Base-by-base conservation (phyloP, 2,888 invertebrate species). In the Bugula neritina region DNA sequence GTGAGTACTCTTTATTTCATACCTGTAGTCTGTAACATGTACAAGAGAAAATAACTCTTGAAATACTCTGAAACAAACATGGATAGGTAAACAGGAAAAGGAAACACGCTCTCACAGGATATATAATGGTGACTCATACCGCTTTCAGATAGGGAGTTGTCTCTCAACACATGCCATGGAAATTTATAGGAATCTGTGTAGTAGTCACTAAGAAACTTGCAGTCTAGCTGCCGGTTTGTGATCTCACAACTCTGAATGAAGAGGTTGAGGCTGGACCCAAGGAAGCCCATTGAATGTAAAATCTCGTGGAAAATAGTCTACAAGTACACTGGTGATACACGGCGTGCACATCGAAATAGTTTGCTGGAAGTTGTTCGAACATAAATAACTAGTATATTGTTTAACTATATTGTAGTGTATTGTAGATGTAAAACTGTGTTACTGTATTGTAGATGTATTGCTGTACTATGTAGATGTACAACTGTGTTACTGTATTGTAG, bases 221-320 rank as follows among this genome's bases (percentile, higher is more conserved):
- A 63, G 63, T 63, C 34, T n/a, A 63, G 31, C 27, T 27, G 25
- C 27, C 63, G 31, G 5, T 5, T 31, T 13, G 29, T 34, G 17
- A 63, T 2, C 63, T 27, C 3, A 27, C 63, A 63, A 27, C 34
- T 34, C 29, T 31, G 13, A 63, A 34, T 13, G 31, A 63, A 63
- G 17, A 63, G 34, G 2, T 3, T 27, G 5, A 63, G 27, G n/a
- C 63, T 63, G 17, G 31, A 63, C 5, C 63, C 63, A 25, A 34
- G 3, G 29, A 63, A 31, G 2, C 63, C 63, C 29, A 63, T 21
- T 2, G 63, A 27, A 27, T 63, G 63, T 13, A 63, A n/a, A 13
- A 63, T 29, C 63, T 63, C 63, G 31, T 63, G 63, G 5, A 63
- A 31, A 3, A 63, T 13, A 31, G 63, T 63, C 63, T 63, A 31